Conservation (phyloP, 1,140 invertebrate genomes). For the Ridgeia piscesae region DNA sequence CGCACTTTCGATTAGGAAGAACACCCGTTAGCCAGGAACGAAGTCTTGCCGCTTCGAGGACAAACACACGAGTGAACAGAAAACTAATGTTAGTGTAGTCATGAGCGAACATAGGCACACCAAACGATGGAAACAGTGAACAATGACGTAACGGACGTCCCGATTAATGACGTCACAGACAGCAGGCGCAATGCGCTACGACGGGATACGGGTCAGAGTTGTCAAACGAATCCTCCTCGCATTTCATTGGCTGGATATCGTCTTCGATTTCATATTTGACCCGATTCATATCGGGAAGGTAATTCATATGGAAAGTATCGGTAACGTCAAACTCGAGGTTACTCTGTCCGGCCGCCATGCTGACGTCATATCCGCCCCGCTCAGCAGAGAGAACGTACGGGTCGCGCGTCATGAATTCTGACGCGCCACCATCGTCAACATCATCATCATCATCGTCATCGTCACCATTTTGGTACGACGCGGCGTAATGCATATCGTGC, state of each 20-base stretch:
- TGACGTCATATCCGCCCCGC: not conserved
- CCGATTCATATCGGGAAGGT: not conserved
- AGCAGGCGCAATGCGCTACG: not conserved
- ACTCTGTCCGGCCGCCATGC: not conserved
- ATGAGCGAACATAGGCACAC: not conserved
- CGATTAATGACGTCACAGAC: not conserved
- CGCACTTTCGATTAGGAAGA: not conserved
- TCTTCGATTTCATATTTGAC: not conserved
- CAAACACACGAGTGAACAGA: not conserved
- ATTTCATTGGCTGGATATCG: not conserved
- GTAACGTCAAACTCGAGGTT: not conserved
- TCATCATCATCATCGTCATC: not conserved
- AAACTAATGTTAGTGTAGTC: not conserved
- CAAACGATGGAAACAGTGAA: not conserved
- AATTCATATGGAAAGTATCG: not conserved
- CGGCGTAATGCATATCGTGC: not conserved
- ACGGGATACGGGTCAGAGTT: not conserved
- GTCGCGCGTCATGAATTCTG: not conserved
- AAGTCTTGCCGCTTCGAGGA: not conserved
- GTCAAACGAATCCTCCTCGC: not conserved
- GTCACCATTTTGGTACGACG: conserved; percentile 12
- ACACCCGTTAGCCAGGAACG: not conserved
- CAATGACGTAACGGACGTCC: not conserved
- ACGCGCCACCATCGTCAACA: not conserved
- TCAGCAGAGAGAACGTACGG: not conserved